Evolutionary conservation across 2,113 vertebrate species (phyloP).

Genomic region (Noctilio leporinus): DNA sequence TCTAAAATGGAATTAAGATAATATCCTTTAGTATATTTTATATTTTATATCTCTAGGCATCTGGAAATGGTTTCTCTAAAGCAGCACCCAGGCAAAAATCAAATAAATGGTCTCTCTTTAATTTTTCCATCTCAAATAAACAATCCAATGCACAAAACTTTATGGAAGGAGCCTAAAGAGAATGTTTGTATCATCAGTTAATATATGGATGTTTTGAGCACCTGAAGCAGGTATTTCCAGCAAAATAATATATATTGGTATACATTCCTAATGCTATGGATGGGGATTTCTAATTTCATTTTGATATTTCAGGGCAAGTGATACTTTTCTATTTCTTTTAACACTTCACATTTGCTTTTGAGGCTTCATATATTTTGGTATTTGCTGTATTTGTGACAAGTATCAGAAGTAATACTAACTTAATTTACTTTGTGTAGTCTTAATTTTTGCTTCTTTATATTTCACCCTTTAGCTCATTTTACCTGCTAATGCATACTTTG

Average conservation of each 20-base stretch:
- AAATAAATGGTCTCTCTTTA: conserved; percentile 25
- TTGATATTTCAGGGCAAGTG: neutral
- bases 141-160: neutral
- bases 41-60: conserved; percentile 24
- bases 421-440: neutral
- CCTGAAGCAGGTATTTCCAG: neutral
- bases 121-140: conserved; percentile 14
- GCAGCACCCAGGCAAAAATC: conserved; percentile 5
- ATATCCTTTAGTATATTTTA: conserved; percentile 5
- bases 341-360: neutral
- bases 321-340: neutral
- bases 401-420: neutral
- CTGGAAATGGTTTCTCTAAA: conserved; percentile 17
- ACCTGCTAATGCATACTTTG: neutral
- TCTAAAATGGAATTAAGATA: conserved; percentile 22
- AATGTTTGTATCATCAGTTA: neutral
- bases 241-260: neutral
- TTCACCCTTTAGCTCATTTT: neutral
- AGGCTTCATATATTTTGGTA: neutral
- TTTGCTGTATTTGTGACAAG: neutral
- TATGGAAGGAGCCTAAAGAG: neutral
- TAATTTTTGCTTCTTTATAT: neutral
- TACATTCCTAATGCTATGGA: neutral
- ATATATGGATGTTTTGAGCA: neutral
- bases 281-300: conserved; percentile 20